A percentile compares a stretch with the other conserved stretches of the same genome.
Conservation (phyloP, 2,888 invertebrate genomes). For the Lasioglossum figueresi region DNA sequence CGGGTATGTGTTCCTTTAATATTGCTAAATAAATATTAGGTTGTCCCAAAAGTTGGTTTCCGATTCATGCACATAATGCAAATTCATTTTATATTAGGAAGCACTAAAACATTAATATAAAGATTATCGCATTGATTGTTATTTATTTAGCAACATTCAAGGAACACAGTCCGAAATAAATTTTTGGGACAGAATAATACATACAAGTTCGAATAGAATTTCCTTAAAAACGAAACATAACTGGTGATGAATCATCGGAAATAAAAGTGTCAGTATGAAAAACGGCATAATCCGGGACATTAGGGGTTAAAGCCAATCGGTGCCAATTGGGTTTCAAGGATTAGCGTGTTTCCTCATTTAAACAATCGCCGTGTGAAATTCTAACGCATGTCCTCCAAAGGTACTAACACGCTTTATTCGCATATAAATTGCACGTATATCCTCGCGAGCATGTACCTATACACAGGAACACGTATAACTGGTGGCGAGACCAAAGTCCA, state of each 20-base stretch:
- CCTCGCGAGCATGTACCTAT: slow-evolving; percentile 37
- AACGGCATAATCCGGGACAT: background rate
- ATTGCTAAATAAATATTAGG: too few species aligned
- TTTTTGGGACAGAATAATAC: too few species aligned
- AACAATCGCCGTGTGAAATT: slow-evolving; percentile 43
- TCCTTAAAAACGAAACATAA: background rate
- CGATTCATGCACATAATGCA: too few species aligned
- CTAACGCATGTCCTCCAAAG: slow-evolving; percentile 38
- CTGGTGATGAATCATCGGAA: background rate
- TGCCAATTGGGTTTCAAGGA: slow-evolving; percentile 26
- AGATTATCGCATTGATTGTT: too few species aligned
- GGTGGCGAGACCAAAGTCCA: slow-evolving; percentile 59
- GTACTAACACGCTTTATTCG: slow-evolving; percentile 29
- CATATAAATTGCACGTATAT: slow-evolving; percentile 52
- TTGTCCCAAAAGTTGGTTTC: too few species aligned
- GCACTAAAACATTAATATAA: too few species aligned
- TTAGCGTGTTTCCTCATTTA: slow-evolving; percentile 49
- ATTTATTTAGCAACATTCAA: too few species aligned
- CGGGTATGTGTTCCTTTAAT: too few species aligned
- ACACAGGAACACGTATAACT: slow-evolving; percentile 50
- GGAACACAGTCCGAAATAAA: too few species aligned
- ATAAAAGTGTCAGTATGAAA: background rate
- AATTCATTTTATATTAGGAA: too few species aligned
- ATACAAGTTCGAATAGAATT: background rate
- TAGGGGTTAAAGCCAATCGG: slow-evolving; percentile 21